Conservation (phyloP, 2,797 vertebrate species). For the Diplodus puntazzo region DNA sequence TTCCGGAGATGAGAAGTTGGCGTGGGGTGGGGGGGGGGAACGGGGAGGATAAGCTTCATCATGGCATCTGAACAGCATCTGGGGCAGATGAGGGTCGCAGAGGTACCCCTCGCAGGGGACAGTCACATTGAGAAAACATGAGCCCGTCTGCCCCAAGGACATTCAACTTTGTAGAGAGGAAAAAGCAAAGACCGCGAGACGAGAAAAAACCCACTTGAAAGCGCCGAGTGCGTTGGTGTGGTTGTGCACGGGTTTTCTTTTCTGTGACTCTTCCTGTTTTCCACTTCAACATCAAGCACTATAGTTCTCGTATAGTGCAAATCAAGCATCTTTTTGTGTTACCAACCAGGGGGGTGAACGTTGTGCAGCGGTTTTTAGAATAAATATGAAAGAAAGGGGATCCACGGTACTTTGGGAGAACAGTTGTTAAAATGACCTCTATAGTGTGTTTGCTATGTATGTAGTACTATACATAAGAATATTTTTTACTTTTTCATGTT, state of each 20-base stretch:
- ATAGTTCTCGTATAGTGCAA: constrained; percentile 57
- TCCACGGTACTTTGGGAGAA: constrained; percentile 63
- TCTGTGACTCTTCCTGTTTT: constrained; percentile 58
- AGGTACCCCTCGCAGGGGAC: constrained; percentile 34
- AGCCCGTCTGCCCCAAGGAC: constrained; percentile 59
- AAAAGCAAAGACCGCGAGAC: constrained; percentile 18
- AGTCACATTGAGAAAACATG: constrained; percentile 39
- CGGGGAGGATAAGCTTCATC: constrained; percentile 41
- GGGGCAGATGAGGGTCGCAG: constrained; percentile 34
- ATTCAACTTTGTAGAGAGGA: constrained; percentile 61
- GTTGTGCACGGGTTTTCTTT: constrained; percentile 43
- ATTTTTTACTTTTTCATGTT: constrained; percentile 73
- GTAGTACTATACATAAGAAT: constrained; percentile 72
- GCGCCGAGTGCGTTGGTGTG: constrained; percentile 36
- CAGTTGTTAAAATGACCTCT: constrained; percentile 72
- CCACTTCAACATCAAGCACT: constrained; percentile 54
- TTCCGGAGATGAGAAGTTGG: constrained; percentile 59
- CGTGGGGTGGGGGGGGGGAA: background rate
- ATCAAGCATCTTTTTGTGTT: constrained; percentile 49
- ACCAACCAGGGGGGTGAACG: constrained; percentile 63
- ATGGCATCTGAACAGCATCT: constrained; percentile 62
- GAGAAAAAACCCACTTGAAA: constrained; percentile 18
- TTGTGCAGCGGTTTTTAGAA: constrained; percentile 75
- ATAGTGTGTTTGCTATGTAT: constrained; percentile 66
- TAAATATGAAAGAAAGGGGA: constrained; percentile 65